A percentile compares a stretch with the other conserved stretches of the same genome.
phyloP scores from a whole-genome alignment of 2,113 vertebrate species.

The Crotophaga sulcirostris region DNA sequence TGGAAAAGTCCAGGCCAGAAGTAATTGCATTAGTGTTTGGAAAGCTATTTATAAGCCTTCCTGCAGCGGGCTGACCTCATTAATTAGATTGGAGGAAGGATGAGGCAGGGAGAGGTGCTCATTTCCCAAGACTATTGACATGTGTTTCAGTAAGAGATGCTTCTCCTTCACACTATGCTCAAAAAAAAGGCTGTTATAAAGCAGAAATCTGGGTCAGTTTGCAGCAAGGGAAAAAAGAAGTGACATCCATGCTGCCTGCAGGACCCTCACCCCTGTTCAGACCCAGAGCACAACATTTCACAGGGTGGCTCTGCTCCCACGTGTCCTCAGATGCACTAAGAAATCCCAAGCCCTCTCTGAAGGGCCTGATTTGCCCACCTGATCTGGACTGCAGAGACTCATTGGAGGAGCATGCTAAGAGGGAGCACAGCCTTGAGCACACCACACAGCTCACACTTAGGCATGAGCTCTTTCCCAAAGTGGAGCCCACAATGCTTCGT shows the following conservation, averaged over 20 bases:
- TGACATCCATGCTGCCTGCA: not conserved
- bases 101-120: not conserved
- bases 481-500: fast-evolving
- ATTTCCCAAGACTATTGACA: slow-evolving; percentile 2
- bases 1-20: slow-evolving; percentile 42
- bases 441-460: not conserved
- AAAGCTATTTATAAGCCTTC: slow-evolving; percentile 64
- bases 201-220: slow-evolving; percentile 20
- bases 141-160: not conserved
- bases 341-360: not conserved
- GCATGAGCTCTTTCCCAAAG: not conserved
- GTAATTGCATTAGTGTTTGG: slow-evolving; percentile 62
- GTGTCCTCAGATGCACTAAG: fast-evolving
- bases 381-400: not conserved
- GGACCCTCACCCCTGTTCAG: not conserved
- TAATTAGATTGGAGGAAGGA: not conserved
- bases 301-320: not conserved
- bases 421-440: not conserved
- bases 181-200: not conserved
- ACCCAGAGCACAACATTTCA: not conserved
- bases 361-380: not conserved
- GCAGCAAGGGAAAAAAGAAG: not conserved
- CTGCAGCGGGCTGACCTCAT: slow-evolving; percentile 47
- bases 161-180: not conserved
- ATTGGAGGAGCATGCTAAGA: not conserved